Evolutionary conservation across 2,113 vertebrate species (phyloP).

Genomic region (Excalfactoria chinensis): DNA sequence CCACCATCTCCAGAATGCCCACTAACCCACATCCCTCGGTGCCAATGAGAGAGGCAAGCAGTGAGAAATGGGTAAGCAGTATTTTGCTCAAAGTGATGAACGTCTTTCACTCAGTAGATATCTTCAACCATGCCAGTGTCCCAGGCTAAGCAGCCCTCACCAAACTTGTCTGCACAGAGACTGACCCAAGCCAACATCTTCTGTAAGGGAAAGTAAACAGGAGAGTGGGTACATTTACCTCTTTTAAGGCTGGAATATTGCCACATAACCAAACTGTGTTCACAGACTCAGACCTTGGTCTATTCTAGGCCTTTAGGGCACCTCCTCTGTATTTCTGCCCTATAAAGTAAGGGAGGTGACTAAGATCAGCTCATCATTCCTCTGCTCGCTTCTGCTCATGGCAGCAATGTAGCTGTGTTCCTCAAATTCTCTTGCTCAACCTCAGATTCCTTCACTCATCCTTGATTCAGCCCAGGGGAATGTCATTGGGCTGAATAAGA

Average conservation of each 20-base stretch:
- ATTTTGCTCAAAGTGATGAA: constrained; percentile 17
- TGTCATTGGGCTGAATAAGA: background rate
- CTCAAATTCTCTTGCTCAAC: background rate
- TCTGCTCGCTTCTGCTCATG: background rate
- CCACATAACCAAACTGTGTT: background rate
- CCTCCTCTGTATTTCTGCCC: background rate
- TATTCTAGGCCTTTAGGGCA: background rate
- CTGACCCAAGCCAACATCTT: background rate
- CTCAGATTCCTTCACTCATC: background rate
- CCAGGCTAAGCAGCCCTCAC: background rate
- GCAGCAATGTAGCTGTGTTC: background rate
- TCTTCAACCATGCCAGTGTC: background rate
- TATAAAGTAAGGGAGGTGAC: background rate
- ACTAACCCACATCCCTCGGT: no score
- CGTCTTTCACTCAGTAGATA: constrained; percentile 42
- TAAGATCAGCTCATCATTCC: background rate
- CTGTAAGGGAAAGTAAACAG: background rate
- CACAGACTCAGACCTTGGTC: background rate
- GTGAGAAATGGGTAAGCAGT: constrained; percentile 36
- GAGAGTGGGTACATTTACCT: background rate
- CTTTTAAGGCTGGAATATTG: background rate
- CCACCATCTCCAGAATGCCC: no score
- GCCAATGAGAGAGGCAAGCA: constrained; percentile 17
- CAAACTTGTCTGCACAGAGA: background rate
- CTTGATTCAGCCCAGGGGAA: background rate